Base-by-base conservation (phyloP, 2,113 vertebrate genomes). In the Forbesichthys agassizii region DNA sequence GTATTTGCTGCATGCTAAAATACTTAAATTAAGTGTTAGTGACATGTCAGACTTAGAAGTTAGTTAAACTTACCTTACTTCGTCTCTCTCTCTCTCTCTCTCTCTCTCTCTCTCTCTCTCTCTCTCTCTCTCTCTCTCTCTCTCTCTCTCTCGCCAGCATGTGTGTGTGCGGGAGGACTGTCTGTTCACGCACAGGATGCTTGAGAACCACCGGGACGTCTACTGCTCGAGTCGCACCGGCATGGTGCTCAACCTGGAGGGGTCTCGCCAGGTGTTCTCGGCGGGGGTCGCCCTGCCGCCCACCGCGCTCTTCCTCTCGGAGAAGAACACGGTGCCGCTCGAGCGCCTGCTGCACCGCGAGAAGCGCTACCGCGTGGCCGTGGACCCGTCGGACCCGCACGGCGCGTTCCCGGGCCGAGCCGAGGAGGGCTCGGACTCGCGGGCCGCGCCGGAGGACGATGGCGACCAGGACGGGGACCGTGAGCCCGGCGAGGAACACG, bases 181-280 rank as follows among this genome's bases (percentile, higher is more conserved):
- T 47, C 79, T 93, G 51, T 93, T 93, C 81, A 89, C 91, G 64
- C 97, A 98, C 76, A 91, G 82, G 69, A 94, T 94, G 0, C 91
- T 98, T 87, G 96, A 98, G 65, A 99, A 98, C 4, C 94, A 96
- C 54, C 93, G 94, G 0, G 96, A 98, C 56, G 93, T 98, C 60
- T 98, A 98, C 87, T 94, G 93, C 3, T 98, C 97, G 9, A 90
- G 89, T 33, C 91, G 92, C 71, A 92, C 94, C 64, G 86, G 87
- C 61, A 93, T 96, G 71, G 85, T 98, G n/a, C 88, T 98, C 73
- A 96, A 96, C 84, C 88, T 98, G 78, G 95, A 96, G 65, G 95
- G 93, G 27, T 86, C 89, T 3, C 95, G 95, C 76, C 90, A 94
- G 84, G 78, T 89, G 70, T 95, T 92, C 79, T 62, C 86, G 0